phyloP scores from a whole-genome alignment of 2,113 vertebrate genomes.

The Anguilla rostrata region DNA sequence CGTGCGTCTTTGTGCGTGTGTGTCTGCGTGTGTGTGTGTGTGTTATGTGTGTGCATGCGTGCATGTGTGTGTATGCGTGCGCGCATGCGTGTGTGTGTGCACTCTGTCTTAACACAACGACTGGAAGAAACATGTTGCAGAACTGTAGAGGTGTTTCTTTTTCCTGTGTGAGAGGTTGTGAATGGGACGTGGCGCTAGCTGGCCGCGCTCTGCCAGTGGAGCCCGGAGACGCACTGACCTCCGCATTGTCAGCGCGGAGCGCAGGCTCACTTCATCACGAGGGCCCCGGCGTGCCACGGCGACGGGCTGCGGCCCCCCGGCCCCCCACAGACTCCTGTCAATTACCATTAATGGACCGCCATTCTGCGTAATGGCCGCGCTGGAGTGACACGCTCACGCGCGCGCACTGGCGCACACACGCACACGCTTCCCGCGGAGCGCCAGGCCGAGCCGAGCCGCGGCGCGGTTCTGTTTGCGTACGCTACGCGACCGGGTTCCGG shows the following conservation, averaged over 20 bases:
- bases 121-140: too few species aligned
- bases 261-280: slow-evolving; percentile 9
- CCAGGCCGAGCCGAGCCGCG: background rate
- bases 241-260: background rate
- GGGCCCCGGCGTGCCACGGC: background rate
- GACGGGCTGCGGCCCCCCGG: background rate
- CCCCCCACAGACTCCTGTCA: slow-evolving; percentile 40
- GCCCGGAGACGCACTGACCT: background rate
- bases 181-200: background rate
- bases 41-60: too few species aligned
- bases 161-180: too few species aligned
- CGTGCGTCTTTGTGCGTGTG: too few species aligned
- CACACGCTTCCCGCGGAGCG: background rate
- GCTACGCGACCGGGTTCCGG: background rate
- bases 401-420: background rate
- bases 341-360: slow-evolving; percentile 28
- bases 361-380: slow-evolving; percentile 19
- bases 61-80: too few species aligned
- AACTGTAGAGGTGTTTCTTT: background rate
- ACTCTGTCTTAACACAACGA: too few species aligned
- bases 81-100: too few species aligned
- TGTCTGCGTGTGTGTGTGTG: too few species aligned
- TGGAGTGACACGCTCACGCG: background rate
- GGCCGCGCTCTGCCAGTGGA: background rate
- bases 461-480: too few species aligned